Base-by-base conservation (phyloP, 1,140 invertebrate genomes). In the Lineus longissimus region DNA sequence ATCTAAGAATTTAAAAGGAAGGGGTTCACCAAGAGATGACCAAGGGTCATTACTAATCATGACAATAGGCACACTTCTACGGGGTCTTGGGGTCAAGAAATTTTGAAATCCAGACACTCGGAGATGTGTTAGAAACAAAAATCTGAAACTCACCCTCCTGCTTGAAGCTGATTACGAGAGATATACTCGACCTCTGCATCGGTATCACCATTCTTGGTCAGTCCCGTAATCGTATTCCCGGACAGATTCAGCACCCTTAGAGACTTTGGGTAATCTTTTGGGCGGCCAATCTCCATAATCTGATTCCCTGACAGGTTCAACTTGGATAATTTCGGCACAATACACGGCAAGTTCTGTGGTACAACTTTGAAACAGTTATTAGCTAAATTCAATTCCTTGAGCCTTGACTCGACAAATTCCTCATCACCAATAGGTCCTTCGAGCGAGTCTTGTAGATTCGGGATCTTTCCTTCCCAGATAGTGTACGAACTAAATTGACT, bases 261-360 rank as follows among this genome's bases (percentile, higher is more conserved):
- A 54, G 87, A 88, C 41, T 88, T 87, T 1, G 96, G 95, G 80
- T 95, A 95, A 47, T 91, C 90, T 9, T 90, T 91, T 33, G 97
- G 90, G 70, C 91, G 89, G 15, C 93, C 93, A 9, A 73, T 89
- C 95, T 92, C n/a, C 81, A 65, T 69, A 73, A 77, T 82, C 75
- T 78, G 81, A 82, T 98, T 98, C 74, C 94, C 93, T n/a, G 93
- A 89, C 83, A 98, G 87, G 75, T 95, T 94, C 0, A 98, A 84
- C 29, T 93, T 84, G 0, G 91, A 88, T 11, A 98, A 83, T 68
- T 89, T 88, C 0, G 93, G 89, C 6, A 92, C 94, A 30, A 93
- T 82, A 76, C 96, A 98, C 1, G 94, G 88, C 19, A 98, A 77
- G n/a, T 90, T 89, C 2, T 87, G 84, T 0, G 96, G 96, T 41